phyloP scores from a whole-genome alignment of 2,113 vertebrate species.

The Platysteira castanea region DNA sequence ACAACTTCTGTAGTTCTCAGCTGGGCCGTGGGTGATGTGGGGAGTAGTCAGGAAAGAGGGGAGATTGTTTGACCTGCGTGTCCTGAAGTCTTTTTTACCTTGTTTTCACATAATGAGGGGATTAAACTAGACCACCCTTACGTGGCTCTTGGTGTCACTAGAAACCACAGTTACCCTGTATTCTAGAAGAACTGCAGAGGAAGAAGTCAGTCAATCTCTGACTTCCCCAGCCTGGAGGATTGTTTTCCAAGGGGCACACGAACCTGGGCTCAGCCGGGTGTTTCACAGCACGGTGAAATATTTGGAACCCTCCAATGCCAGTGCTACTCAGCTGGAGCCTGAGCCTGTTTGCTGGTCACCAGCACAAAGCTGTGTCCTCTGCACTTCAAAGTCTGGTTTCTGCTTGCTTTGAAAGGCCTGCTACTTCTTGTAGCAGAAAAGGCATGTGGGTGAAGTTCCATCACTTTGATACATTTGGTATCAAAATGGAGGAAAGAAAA shows the following conservation, averaged over 20 bases:
- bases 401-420: not conserved
- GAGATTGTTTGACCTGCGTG: not conserved
- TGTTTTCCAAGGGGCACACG: accelerated
- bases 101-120: not conserved
- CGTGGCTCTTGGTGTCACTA: accelerated
- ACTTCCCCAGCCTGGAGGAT: not conserved
- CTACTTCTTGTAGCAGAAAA: not conserved
- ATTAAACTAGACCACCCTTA: not conserved
- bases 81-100: not conserved
- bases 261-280: not conserved
- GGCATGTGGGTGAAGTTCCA: not conserved
- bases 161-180: not conserved
- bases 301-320: not conserved
- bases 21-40: not conserved
- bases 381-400: not conserved
- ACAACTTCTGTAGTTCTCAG: not conserved
- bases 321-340: not conserved
- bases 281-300: accelerated
- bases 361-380: not conserved
- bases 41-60: not conserved
- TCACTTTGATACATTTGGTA: not conserved
- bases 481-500: not conserved
- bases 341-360: not conserved
- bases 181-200: not conserved
- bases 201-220: not conserved